phyloP scores from a whole-genome alignment of 2,797 vertebrate species.

The Lophius americanus region DNA sequence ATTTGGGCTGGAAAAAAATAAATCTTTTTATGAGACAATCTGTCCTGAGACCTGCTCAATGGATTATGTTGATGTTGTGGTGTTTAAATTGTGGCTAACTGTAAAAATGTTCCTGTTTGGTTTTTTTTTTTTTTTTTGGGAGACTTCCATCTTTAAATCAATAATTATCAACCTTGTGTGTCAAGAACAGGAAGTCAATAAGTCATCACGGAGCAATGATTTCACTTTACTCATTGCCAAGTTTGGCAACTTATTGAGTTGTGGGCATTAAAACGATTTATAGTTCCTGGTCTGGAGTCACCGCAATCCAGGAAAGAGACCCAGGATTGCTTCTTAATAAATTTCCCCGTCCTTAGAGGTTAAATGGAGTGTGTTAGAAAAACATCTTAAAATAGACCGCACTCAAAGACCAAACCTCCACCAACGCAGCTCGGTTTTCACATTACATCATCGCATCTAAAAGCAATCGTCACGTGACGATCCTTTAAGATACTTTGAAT shows the following conservation, averaged over 20 bases:
- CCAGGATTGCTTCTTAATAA: not conserved
- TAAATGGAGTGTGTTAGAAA: not conserved
- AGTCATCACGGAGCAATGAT: not conserved
- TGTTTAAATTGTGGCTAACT: not conserved
- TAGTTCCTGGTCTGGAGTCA: not conserved
- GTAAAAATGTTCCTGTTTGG: not conserved
- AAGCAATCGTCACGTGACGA: too few species aligned
- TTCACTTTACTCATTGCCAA: not conserved
- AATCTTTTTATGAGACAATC: constrained; percentile 99
- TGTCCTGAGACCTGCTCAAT: constrained; percentile 83
- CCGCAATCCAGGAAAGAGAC: not conserved
- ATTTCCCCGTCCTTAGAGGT: not conserved
- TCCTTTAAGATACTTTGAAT: too few species aligned
- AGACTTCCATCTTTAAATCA: not conserved
- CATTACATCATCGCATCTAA: too few species aligned
- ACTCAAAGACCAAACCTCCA: too few species aligned
- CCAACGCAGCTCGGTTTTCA: too few species aligned
- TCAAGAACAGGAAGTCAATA: not conserved
- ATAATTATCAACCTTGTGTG: not conserved
- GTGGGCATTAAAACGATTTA: not conserved
- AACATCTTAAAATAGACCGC: too few species aligned
- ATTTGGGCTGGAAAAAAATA: constrained; percentile 97
- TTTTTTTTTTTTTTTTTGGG: not conserved
- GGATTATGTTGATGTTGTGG: constrained; percentile 16
- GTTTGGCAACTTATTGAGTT: not conserved